phyloP scores from a whole-genome alignment of 2,113 vertebrate species.

The Vanacampus margaritifer region DNA sequence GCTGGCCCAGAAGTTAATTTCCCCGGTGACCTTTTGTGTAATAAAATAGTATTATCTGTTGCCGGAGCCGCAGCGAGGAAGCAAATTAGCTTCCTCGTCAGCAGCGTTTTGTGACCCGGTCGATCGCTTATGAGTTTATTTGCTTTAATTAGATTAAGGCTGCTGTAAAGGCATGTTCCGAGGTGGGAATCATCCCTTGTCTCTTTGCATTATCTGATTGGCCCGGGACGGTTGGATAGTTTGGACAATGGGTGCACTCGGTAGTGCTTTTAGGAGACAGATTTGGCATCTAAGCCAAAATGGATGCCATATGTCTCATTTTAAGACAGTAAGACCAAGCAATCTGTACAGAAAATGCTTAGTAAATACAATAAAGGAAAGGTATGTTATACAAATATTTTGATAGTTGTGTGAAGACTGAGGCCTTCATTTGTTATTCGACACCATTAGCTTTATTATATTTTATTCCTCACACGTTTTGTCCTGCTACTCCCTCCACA shows the following conservation, averaged over 20 bases:
- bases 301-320: neutral
- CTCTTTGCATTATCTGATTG: conserved; percentile 70
- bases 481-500: too few species aligned
- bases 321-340: neutral
- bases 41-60: conserved; percentile 88
- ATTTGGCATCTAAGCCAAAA: neutral
- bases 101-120: conserved; percentile 74
- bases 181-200: conserved; percentile 59
- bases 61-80: conserved; percentile 78
- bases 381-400: too few species aligned
- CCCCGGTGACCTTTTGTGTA: conserved; percentile 87
- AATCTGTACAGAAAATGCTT: neutral
- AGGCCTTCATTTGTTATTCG: too few species aligned
- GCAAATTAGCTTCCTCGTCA: conserved; percentile 84
- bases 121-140: conserved; percentile 92
- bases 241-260: conserved; percentile 54
- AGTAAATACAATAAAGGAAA: too few species aligned
- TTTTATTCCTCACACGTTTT: too few species aligned
- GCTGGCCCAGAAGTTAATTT: conserved; percentile 92
- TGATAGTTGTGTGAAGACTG: too few species aligned
- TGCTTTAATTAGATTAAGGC: conserved; percentile 83
- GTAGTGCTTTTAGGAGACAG: neutral
- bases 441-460: too few species aligned
- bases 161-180: conserved; percentile 70
- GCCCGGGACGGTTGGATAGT: conserved; percentile 26